phyloP scores from a whole-genome alignment of 2,888 invertebrate genomes.

The Mylabris sibirica region DNA sequence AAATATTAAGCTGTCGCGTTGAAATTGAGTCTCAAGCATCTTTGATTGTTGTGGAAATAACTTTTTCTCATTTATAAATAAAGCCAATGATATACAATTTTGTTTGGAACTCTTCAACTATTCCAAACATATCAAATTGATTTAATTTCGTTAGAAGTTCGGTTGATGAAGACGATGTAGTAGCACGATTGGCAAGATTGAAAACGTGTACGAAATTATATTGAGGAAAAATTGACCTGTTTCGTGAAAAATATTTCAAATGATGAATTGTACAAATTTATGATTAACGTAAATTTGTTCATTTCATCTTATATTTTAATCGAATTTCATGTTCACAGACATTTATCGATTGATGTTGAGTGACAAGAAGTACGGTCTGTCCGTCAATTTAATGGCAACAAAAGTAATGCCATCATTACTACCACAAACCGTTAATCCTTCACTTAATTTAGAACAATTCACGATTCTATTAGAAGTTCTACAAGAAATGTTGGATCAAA shows the following conservation, averaged over 20 bases:
- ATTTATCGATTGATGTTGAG: constrained; percentile 90
- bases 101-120: not conserved
- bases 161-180: not conserved
- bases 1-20: not conserved
- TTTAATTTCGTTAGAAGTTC: not conserved
- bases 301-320: not conserved
- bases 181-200: too few species aligned
- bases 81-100: not conserved
- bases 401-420: constrained; percentile 91
- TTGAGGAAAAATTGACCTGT: too few species aligned
- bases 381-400: constrained; percentile 90
- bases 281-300: too few species aligned
- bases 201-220: too few species aligned
- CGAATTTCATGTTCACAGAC: constrained; percentile 66
- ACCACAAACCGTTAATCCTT: constrained; percentile 91
- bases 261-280: too few species aligned
- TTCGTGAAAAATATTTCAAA: too few species aligned
- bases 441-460: constrained; percentile 83
- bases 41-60: not conserved
- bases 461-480: constrained; percentile 81
- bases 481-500: constrained; percentile 91
- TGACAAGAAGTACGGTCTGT: constrained; percentile 90
- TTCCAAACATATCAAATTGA: not conserved
- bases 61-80: not conserved
- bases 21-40: not conserved